phyloP scores from a whole-genome alignment of 1,140 invertebrate species.

The Drosophila sp. region DNA sequence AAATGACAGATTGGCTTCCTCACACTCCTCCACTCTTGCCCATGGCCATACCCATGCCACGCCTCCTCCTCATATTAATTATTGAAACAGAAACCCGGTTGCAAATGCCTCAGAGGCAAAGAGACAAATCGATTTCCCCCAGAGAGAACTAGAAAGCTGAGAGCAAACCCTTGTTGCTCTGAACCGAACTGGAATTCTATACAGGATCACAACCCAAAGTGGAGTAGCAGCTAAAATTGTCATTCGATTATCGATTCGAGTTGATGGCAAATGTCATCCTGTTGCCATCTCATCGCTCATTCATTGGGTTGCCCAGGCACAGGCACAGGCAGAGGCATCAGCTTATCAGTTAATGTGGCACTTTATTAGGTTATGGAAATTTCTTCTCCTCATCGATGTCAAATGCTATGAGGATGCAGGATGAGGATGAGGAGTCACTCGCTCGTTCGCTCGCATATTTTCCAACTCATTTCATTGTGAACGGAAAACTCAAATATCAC shows the following conservation, averaged over 20 bases:
- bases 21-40: neutral
- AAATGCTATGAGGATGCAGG: constrained; percentile 22
- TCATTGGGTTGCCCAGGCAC: constrained; percentile 30
- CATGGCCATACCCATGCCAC: neutral
- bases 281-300: constrained; percentile 45
- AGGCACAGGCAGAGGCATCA: constrained; percentile 5
- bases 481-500: constrained; percentile 76
- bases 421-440: neutral
- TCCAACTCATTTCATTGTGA: constrained; percentile 75
- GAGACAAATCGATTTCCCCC: constrained; percentile 34
- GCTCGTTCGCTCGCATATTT: constrained; percentile 61
- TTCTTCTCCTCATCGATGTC: constrained; percentile 7
- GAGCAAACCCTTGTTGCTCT: constrained; percentile 11
- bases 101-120: constrained; percentile 29
- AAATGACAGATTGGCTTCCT: constrained; percentile 31
- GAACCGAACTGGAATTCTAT: neutral
- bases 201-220: neutral
- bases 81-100: constrained; percentile 39
- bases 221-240: constrained; percentile 34
- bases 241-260: constrained; percentile 42
- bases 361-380: constrained; percentile 43
- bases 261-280: constrained; percentile 17
- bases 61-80: constrained; percentile 28
- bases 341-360: constrained; percentile 42
- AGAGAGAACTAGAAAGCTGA: constrained; percentile 10